Evolutionary conservation across 2,888 invertebrate genomes (phyloP).

Genomic region (Drosophila robusta): DNA sequence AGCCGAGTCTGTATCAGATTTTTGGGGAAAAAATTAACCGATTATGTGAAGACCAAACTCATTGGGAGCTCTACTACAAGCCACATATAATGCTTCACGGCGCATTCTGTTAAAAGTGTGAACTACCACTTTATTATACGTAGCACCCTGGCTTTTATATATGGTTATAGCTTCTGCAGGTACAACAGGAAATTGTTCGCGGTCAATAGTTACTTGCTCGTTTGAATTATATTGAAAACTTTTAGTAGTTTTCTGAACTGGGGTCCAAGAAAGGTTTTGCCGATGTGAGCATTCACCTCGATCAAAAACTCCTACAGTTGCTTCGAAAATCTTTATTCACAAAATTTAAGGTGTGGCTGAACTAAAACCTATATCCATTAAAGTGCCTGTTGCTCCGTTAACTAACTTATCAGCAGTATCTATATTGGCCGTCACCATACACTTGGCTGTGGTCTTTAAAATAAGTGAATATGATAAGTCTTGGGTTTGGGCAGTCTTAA

Average conservation of each 20-base stretch:
- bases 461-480: not conserved
- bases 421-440: not conserved
- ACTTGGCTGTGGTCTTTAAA: not conserved
- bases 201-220: not conserved
- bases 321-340: constrained; percentile 1
- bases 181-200: not conserved
- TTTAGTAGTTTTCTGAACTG: not conserved
- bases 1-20: no score
- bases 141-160: not conserved
- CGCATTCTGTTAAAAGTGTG: not conserved
- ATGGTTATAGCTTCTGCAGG: not conserved
- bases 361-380: not conserved
- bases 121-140: not conserved
- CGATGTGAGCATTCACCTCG: not conserved
- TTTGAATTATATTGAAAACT: not conserved
- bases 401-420: not conserved
- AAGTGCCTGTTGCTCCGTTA: not conserved
- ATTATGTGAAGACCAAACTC: not conserved
- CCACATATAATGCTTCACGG: not conserved
- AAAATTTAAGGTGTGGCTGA: not conserved
- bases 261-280: not conserved
- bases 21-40: not conserved
- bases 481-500: not conserved
- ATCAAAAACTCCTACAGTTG: not conserved
- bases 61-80: not conserved